These are phyloP conservation scores for Menidia menidia DNA, from an alignment of 2,797 vertebrate species.

Conservation along the genomic window DNA sequence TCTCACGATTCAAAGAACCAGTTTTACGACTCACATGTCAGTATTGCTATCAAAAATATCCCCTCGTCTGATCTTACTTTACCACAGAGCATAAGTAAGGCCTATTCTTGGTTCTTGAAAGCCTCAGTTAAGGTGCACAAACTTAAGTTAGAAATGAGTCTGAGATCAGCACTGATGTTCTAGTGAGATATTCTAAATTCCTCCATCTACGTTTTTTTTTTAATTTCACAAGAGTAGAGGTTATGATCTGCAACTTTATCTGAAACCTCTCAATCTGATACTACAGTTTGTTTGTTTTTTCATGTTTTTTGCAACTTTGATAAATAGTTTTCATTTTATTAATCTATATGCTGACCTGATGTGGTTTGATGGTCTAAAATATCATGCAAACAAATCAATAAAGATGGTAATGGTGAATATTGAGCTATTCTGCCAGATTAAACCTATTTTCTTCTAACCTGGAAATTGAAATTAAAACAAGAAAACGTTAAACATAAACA, in stretches of 20 bases:
- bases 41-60: constrained; percentile 33
- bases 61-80: constrained; percentile 5
- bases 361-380: background rate
- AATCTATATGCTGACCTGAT: constrained; percentile 26
- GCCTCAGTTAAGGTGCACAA: constrained; percentile 12
- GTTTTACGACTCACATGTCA: constrained; percentile 6
- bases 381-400: background rate
- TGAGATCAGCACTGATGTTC: constrained; percentile 4
- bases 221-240: constrained; percentile 52
- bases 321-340: constrained; percentile 34
- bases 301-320: constrained; percentile 13
- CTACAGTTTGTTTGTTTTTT: background rate
- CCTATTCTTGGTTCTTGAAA: constrained; percentile 44
- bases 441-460: background rate
- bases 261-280: constrained; percentile 41
- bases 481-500: background rate
- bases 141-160: background rate
- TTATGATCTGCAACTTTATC: constrained; percentile 21
- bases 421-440: background rate
- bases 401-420: constrained; percentile 23
- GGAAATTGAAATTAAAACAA: background rate
- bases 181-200: background rate
- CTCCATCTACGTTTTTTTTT: background rate
- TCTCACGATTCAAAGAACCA: background rate
- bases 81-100: constrained; percentile 35